phyloP scores from a whole-genome alignment of 2,888 invertebrate species.

The Tanypteryx hageni region DNA sequence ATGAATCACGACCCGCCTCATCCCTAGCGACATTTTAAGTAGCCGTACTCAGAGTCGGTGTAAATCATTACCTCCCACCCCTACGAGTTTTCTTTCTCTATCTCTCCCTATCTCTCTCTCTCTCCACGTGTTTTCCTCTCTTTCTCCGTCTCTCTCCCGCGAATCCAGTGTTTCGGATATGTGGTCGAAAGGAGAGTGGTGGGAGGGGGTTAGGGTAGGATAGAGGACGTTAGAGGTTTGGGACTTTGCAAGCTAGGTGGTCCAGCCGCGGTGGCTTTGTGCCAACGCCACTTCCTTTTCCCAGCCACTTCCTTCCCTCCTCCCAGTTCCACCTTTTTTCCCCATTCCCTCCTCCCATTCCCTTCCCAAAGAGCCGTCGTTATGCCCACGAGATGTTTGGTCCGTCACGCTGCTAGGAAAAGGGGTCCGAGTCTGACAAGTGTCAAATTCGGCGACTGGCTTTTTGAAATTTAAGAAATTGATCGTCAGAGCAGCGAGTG shows the following conservation, averaged over 20 bases:
- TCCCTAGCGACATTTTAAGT: neutral
- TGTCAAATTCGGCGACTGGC: conserved; percentile 1
- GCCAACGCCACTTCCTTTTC: neutral
- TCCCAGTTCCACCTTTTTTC: neutral
- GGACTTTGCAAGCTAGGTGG: neutral
- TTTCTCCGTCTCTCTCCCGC: neutral
- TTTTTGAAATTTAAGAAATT: conserved; percentile 10
- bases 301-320: neutral
- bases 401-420: neutral
- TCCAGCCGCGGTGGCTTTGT: conserved; percentile 7
- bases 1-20: neutral
- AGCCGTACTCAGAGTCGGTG: neutral
- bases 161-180: conserved; percentile 17
- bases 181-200: neutral
- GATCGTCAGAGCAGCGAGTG: neutral
- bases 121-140: neutral
- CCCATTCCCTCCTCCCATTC: neutral
- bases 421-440: neutral
- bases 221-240: no score
- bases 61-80: neutral
- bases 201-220: no score
- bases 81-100: neutral
- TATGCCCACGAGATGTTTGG: neutral
- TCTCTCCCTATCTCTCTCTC: neutral
- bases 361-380: neutral